Base-by-base conservation (phyloP, 2,888 invertebrate genomes). In the Dasysyrphus tricinctus region DNA sequence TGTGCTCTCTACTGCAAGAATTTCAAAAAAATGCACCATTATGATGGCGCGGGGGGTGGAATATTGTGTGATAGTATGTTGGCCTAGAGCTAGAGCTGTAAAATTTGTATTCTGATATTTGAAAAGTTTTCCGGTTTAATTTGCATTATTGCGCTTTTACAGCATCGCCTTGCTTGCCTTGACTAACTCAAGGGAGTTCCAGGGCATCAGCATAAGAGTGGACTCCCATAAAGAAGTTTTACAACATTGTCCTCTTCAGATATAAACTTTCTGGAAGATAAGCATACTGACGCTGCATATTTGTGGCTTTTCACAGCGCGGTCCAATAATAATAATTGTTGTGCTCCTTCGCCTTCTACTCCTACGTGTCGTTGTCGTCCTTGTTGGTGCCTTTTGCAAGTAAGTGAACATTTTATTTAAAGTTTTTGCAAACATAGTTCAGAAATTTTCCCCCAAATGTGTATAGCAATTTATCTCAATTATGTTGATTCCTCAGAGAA, bases 121-220 rank as follows among this genome's bases (percentile, higher is more conserved):
- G 82, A 86, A 86, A 86, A 86, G 82, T 86, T 86, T 86, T 72
- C 82, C 78, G 78, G 65, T 82, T 75, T 65, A 86, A 81, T 79
- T 82, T 86, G 70, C 76, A 77, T 81, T 77, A 85, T 77, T 74
- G 59, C 70, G 42, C 82, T 82, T 63, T 24, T 74, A 44, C 75
- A 51, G 19, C 49, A 29, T 37, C 54, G 34, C 11, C 74, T 19
- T 39, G 6, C 14, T 5, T n/a, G n/a, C 7, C n/a, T n/a, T 14
- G 44, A n/a, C 44, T 44, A 51, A 75, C 75, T 73, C 73, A 61
- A 14, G 61, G 69, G 59, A 74, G 34, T 24, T 14, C 39, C 12
- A 61, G 14, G 14, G 39, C 39, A 39, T 12, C 37, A 59, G 59
- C 3, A 8, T 9, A 49, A 65, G 42, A 54, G 29, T 77, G 73